Conservation (phyloP, 2,113 vertebrate genomes). For the Dromaius novaehollandiae region DNA sequence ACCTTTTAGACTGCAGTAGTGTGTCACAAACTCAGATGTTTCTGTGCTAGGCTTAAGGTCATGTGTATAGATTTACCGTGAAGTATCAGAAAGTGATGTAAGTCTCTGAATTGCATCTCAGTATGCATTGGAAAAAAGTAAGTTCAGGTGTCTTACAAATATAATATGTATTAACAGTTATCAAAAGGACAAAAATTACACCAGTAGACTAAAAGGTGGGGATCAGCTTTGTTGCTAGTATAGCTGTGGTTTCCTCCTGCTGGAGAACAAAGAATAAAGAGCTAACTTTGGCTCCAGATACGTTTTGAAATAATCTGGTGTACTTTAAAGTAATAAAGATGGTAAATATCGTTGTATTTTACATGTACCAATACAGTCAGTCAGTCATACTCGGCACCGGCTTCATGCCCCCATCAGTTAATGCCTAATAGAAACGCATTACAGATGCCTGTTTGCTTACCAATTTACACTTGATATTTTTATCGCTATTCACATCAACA, state of each 20-base stretch:
- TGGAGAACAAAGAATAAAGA: neutral
- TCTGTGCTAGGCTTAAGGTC: neutral
- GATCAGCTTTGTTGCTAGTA: neutral
- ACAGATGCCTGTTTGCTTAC: neutral
- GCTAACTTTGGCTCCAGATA: neutral
- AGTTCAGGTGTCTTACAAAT: neutral
- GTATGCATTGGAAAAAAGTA: neutral
- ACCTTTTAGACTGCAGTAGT: neutral
- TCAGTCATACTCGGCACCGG: neutral
- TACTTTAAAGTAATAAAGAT: neutral
- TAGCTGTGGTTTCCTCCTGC: neutral
- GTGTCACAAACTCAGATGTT: neutral
- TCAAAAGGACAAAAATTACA: neutral
- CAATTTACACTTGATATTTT: neutral
- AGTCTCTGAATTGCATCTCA: neutral
- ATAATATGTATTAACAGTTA: neutral
- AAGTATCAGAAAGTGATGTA: neutral
- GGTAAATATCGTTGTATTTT: neutral
- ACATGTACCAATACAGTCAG: neutral
- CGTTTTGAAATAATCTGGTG: neutral
- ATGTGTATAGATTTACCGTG: neutral
- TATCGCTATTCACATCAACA: neutral
- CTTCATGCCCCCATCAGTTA: neutral
- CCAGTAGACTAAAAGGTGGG: neutral
- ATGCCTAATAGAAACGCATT: neutral